Evolutionary conservation across 2,888 invertebrate species (phyloP).

Genomic region (Dromius quadrimaculatus): DNA sequence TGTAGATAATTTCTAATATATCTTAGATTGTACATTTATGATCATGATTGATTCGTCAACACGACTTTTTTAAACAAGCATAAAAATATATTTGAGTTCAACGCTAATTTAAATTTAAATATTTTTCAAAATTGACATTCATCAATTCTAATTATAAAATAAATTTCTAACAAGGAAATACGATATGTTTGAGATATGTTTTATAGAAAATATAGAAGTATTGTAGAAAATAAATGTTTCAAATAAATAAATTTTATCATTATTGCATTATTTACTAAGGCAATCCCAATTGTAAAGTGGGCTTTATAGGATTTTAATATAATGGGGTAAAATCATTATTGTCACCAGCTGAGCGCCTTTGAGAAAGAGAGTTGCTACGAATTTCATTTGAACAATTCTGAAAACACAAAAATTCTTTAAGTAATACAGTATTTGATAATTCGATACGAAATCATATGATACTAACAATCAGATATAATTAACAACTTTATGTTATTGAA

Average conservation of each 20-base stretch:
- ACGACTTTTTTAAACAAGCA: constrained; percentile 6
- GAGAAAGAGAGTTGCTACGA: constrained; percentile 37
- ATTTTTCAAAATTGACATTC: not conserved
- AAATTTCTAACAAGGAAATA: constrained; percentile 13
- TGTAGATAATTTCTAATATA: too few species aligned
- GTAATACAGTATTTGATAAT: not conserved
- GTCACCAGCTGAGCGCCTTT: constrained; percentile 42
- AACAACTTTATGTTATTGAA: too few species aligned
- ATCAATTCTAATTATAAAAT: constrained; percentile 16
- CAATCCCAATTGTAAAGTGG: constrained; percentile 25
- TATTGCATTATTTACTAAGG: constrained; percentile 49
- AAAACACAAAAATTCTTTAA: constrained; percentile 16
- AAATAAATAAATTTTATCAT: constrained; percentile 47
- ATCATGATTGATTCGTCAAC: not conserved
- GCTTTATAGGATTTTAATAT: constrained; percentile 39
- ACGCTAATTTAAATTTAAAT: not conserved
- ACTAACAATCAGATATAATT: too few species aligned
- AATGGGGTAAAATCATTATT: constrained; percentile 45
- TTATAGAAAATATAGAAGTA: constrained; percentile 27
- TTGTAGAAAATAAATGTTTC: constrained; percentile 41
- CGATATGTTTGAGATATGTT: constrained; percentile 48
- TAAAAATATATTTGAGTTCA: constrained; percentile 6
- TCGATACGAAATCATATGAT: too few species aligned
- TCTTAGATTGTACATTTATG: not conserved
- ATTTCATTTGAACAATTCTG: constrained; percentile 45